phyloP scores from a whole-genome alignment of 2,797 vertebrate species.

The Danio aesculapii region DNA sequence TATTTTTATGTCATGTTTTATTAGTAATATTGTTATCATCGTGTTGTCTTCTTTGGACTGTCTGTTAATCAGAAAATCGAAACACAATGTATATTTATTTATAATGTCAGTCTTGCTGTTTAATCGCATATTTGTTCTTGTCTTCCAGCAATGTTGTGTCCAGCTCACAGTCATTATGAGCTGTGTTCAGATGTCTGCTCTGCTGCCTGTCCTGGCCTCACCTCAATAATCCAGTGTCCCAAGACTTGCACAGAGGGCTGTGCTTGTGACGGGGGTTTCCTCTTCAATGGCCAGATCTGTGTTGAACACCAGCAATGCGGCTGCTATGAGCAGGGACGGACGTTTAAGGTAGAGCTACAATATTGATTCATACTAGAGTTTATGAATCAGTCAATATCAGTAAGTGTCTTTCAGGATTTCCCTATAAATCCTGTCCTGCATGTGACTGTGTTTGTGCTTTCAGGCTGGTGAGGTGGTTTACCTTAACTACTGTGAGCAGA shows the following conservation, averaged over 20 bases:
- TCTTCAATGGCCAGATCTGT: constrained; percentile 79
- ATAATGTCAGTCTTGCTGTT: background rate
- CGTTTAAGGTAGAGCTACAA: constrained; percentile 77
- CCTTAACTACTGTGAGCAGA: constrained; percentile 69
- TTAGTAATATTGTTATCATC: background rate
- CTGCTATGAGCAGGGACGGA: constrained; percentile 80
- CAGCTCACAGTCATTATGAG: constrained; percentile 82
- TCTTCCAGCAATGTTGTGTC: constrained; percentile 79
- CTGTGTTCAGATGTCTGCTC: constrained; percentile 77
- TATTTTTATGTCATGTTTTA: too few species aligned
- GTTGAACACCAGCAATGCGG: constrained; percentile 79
- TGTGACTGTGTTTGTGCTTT: constrained; percentile 37
- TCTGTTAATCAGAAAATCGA: background rate
- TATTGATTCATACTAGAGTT: background rate
- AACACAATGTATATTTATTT: background rate
- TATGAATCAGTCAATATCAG: background rate
- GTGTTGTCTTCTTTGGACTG: background rate
- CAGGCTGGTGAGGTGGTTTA: constrained; percentile 73
- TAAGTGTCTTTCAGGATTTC: background rate
- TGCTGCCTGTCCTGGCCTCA: constrained; percentile 75
- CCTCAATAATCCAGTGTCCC: constrained; percentile 66
- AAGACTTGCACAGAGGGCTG: constrained; percentile 80
- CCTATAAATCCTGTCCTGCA: background rate
- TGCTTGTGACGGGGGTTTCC: constrained; percentile 79
- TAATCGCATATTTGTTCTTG: constrained; percentile 22